These are phyloP conservation scores for Somateria mollissima DNA, from an alignment of 2,797 vertebrate species.

Conservation along the genomic window DNA sequence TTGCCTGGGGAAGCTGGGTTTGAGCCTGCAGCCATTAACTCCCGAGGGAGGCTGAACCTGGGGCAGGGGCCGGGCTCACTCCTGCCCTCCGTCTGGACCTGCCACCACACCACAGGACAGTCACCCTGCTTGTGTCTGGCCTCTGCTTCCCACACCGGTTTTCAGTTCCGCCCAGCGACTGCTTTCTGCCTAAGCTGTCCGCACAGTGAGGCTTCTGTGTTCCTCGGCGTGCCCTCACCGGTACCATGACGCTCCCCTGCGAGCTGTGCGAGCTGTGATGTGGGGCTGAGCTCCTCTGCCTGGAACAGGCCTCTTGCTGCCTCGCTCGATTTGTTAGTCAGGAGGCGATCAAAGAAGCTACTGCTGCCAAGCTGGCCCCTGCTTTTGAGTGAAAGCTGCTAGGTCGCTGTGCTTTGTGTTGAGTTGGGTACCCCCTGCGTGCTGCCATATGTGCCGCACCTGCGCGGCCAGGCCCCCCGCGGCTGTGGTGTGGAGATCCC, in stretches of 20 bases:
- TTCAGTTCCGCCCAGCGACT: not conserved
- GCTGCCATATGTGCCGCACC: fast-evolving
- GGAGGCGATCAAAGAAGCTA: not conserved
- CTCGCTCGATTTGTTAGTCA: not conserved
- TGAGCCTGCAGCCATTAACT: not conserved
- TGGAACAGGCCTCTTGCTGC: not conserved
- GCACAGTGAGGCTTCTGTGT: not conserved
- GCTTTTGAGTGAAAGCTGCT: not conserved
- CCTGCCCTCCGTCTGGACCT: too few relatives aligned
- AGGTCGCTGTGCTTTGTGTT: not conserved
- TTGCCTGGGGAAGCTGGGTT: not conserved
- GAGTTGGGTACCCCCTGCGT: not conserved
- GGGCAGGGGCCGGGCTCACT: too few relatives aligned
- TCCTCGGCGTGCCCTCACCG: not conserved
- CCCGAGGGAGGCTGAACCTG: not conserved
- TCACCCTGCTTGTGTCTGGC: not conserved
- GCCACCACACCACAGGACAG: too few relatives aligned
- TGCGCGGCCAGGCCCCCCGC: not conserved
- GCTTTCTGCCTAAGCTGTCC: not conserved
- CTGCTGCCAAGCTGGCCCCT: not conserved
- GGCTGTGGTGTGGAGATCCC: fast-evolving
- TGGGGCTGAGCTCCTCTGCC: not conserved
- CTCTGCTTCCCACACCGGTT: not conserved
- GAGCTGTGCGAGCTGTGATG: not conserved
- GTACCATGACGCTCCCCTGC: not conserved